These are phyloP conservation scores for Dioctria linearis DNA, from an alignment of 2,888 invertebrate species.

Conservation along the genomic window DNA sequence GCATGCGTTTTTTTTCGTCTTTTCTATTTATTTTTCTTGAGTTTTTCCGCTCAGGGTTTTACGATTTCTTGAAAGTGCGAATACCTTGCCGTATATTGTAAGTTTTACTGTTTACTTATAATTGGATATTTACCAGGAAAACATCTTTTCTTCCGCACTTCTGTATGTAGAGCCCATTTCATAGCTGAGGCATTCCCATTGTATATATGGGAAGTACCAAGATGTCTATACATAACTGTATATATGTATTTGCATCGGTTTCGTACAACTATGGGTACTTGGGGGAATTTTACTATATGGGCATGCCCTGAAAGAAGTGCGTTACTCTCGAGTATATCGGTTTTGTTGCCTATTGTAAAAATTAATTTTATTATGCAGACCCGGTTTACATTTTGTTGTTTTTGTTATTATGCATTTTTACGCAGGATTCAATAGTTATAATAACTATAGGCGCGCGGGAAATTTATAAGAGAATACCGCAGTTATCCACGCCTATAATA, in stretches of 20 bases:
- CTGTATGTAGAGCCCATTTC: not conserved
- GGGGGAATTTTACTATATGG: constrained; percentile 5
- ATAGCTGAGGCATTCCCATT: constrained; percentile 20
- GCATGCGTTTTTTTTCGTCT: not conserved
- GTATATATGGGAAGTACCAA: not conserved
- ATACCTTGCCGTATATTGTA: constrained; percentile 33
- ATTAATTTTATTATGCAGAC: constrained; percentile 29
- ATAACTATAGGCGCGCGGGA: not conserved
- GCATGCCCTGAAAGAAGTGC: constrained; percentile 1
- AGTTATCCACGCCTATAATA: constrained; percentile 33
- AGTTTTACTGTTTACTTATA: constrained; percentile 53
- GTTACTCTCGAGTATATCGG: constrained; percentile 10
- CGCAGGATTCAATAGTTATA: not conserved
- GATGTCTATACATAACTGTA: not conserved
- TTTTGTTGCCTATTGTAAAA: constrained; percentile 38
- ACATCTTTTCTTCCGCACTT: constrained; percentile 37
- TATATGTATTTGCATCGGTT: not conserved
- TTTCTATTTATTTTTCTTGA: too few species aligned
- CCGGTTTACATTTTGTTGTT: not conserved
- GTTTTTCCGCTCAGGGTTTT: constrained; percentile 5
- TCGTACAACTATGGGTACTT: constrained; percentile 10
- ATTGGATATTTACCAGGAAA: constrained; percentile 52
- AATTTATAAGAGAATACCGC: constrained; percentile 37
- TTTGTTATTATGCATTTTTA: not conserved
- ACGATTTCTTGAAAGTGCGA: constrained; percentile 54